Percentiles rank a stretch among this genome's conserved stretches.
phyloP scores from a whole-genome alignment of 2,113 vertebrate genomes.

The Sebastes schlegelii region DNA sequence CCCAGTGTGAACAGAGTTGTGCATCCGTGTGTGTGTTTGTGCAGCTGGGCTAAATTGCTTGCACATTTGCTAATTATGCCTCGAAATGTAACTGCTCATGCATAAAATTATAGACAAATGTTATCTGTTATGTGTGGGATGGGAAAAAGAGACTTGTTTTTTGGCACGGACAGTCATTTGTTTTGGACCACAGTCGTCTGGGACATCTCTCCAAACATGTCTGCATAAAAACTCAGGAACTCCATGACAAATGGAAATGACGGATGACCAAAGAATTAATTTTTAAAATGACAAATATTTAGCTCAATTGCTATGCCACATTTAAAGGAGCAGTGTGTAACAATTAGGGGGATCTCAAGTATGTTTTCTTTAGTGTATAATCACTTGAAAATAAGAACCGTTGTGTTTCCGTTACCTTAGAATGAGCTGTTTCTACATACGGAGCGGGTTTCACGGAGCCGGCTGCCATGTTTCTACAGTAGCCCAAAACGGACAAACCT shows the following conservation, averaged over 20 bases:
- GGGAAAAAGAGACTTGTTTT: conserved; percentile 4
- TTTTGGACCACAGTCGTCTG: conserved; percentile 18
- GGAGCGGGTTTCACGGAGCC: too few relatives aligned
- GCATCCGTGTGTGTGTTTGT: conserved; percentile 6
- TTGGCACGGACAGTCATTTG: conserved; percentile 13
- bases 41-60: conserved; percentile 17
- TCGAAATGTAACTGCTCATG: conserved; percentile 13
- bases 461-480: too few relatives aligned
- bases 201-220: conserved; percentile 16
- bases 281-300: conserved; percentile 24
- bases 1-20: background rate
- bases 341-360: too few relatives aligned
- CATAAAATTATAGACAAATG: conserved; percentile 27
- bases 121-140: conserved; percentile 3
- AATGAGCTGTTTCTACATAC: too few relatives aligned
- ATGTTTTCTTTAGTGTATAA: too few relatives aligned
- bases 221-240: conserved; percentile 13
- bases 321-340: background rate
- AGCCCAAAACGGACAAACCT: too few relatives aligned
- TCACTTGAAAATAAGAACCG: too few relatives aligned
- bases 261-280: conserved; percentile 8
- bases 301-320: conserved; percentile 11
- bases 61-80: conserved; percentile 22
- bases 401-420: too few relatives aligned
- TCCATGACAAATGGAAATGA: conserved; percentile 21